Percentiles rank a stretch among this genome's conserved stretches.
Evolutionary conservation across 2,797 vertebrate genomes (phyloP).

Genomic region (Periophthalmus magnuspinnatus): DNA sequence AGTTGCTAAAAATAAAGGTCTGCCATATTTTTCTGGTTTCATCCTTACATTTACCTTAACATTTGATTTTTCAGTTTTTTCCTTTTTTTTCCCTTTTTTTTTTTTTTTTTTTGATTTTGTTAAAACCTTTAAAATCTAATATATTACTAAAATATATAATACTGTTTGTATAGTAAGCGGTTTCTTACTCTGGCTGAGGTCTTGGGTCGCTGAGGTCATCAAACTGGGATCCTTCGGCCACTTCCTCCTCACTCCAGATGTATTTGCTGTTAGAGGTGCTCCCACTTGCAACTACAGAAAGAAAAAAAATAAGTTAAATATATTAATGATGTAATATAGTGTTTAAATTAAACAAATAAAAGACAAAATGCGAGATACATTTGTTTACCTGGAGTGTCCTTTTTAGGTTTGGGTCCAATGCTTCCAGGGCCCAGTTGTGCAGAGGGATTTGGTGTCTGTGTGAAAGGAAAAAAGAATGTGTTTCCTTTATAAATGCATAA

Average conservation of each 20-base stretch:
- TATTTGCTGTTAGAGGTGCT: slow-evolving; percentile 60
- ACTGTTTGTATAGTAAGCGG: not conserved
- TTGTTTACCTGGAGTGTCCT: slow-evolving; percentile 41
- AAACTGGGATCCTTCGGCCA: slow-evolving; percentile 69
- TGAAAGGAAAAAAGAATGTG: not conserved
- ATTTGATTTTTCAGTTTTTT: too few species aligned
- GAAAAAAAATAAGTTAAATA: not conserved
- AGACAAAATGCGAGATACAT: not conserved
- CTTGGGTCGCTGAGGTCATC: slow-evolving; percentile 71
- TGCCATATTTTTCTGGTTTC: too few species aligned
- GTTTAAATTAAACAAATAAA: too few species aligned
- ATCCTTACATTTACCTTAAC: too few species aligned
- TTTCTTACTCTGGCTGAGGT: slow-evolving; percentile 74
- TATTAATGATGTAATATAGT: too few species aligned
- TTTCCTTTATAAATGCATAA: not conserved
- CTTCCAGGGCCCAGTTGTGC: slow-evolving; percentile 63
- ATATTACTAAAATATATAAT: too few species aligned
- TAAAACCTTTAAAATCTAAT: too few species aligned
- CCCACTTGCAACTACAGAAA: slow-evolving; percentile 28
- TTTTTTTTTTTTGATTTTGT: too few species aligned
- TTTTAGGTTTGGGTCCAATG: slow-evolving; percentile 54
- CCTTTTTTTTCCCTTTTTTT: too few species aligned
- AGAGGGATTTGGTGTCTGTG: slow-evolving; percentile 38
- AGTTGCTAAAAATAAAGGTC: too few species aligned
- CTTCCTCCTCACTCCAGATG: slow-evolving; percentile 77